Base-by-base conservation (phyloP, 2,113 vertebrate genomes). In the Dipodomys ordii region DNA sequence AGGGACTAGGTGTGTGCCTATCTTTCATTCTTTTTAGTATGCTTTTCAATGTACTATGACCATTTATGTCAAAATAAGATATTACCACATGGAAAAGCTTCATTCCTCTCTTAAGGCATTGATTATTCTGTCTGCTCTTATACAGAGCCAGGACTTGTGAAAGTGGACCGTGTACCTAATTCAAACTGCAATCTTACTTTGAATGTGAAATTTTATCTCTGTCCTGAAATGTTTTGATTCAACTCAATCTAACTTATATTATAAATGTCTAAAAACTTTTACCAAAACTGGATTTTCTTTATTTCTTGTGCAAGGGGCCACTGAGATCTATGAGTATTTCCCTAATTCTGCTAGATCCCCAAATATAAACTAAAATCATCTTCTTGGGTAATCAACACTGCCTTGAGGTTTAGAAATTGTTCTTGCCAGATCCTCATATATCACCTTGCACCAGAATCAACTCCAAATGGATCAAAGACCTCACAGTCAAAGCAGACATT, bases 101-200 rank as follows among this genome's bases (percentile, higher is more conserved):
- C 16, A 1, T 32, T n/a, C 8, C 22, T 86, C 84, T 53, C 65
- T 79, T 83, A 68, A 19, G 1, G 0, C 11, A 22, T 44, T 9
- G 6, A 62, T 46, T 25, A n/a, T n/a, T 81, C 25, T 22, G 8
- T 53, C 39, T 90, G 27, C 49, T n/a, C 22, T 39, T 15, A 53
- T 0, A 25, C 3, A 80, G 30, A 39, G 71, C 11, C 27, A 46
- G 44, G 18, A 71, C 67, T 67, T n/a, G 9, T 68, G 25, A 91
- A 35, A 67, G 23, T 1, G 53, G 7, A 1, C 20, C 39, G 12
- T 18, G 4, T 32, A 84, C 46, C 57, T 84, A 87, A 73, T 39
- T 94, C 74, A 93, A 84, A 73, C 53, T 85, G 68, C 3, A 84
- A 44, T 82, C 28, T 83, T 65, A 64, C 65, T 53, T 77, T 86